Base-by-base conservation (phyloP, 2,888 invertebrate species). In the Amphipoea lucens region DNA sequence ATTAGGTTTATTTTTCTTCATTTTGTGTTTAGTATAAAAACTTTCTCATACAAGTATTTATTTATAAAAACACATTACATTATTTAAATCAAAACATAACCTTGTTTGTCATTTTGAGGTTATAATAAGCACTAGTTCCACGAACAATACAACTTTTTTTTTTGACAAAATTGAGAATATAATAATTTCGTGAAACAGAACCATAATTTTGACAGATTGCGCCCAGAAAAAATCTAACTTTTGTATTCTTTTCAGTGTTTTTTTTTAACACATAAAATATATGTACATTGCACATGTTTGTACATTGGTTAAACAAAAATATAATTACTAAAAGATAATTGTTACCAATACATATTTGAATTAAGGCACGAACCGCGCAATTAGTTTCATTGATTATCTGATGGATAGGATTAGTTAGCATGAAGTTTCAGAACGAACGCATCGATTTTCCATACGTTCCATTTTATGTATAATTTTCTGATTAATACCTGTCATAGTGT, bases 1-100 rank as follows among this genome's bases (percentile, higher is more conserved):
- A 7, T 72, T 85, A 23, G 88, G 79, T 87, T 94, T 95, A 6
- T 83, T 78, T 90, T 95, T 95, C 88, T 95, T 96, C 94, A 95
- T 94, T 90, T 87, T 91, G n/a, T 75, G 40, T 79, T 75, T 70
- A 69, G 3, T n/a, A 66, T 42, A 45, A 51, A 42, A 29, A 12
- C 4, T 23, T 70, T 66, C 1, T 63, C 23, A 17, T 62, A 14
- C 2, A 72, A 23, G 20, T n/a, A 29, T 67, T 66, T 63, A 69
- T 40, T 36, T 36, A 29, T 0, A 12, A 2, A 57, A 51, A 66
- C 20, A 20, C 65, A 63, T n/a, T 9, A 42, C 1, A 57, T n/a
- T 14, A 12, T n/a, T n/a, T 17, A 42, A 14, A 75, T 72, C 14
- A 40, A 23, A 71, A 40, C 42, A 73, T 62, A 71, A 71, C 40